A percentile compares a stretch with the other conserved stretches of the same genome.
These are phyloP conservation scores for Arbacia lixula DNA, from an alignment of 53 echinoderm and acorn worm species.

Conservation along the genomic window DNA sequence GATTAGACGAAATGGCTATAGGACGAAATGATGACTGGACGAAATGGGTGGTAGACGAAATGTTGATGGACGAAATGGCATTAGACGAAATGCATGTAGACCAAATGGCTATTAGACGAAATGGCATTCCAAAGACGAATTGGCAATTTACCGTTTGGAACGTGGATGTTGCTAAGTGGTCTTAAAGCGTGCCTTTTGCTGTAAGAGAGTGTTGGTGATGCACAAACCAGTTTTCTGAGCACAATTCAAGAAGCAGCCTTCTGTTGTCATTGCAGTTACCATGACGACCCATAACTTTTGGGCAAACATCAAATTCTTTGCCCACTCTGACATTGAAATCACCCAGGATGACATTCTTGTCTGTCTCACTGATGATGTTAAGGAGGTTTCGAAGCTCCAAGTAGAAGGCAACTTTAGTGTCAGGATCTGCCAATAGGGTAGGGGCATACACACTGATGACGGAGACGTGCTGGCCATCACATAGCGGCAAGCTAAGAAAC, in stretches of 20 bases:
- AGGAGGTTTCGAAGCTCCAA: constrained; percentile 26
- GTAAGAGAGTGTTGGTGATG: constrained; percentile 18
- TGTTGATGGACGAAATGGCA: no score
- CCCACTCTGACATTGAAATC: constrained; percentile 3
- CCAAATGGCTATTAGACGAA: no score
- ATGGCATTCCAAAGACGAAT: no score
- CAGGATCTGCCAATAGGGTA: no score
- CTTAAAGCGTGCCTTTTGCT: constrained; percentile 16
- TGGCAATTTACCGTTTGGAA: no score
- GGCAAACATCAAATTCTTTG: background rate
- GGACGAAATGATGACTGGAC: no score
- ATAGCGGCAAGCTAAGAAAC: constrained; percentile 49
- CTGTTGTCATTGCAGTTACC: background rate
- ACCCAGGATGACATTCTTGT: constrained; percentile 30
- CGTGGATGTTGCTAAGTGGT: constrained; percentile 4
- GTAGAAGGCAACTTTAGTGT: constrained; percentile 29
- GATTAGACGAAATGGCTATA: no score
- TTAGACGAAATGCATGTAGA: no score
- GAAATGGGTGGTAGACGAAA: no score
- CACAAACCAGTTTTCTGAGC: background rate
- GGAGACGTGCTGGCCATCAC: constrained; percentile 14
- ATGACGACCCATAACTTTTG: background rate
- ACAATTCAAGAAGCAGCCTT: background rate
- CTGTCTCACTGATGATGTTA: constrained; percentile 26
- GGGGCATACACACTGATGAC: constrained; percentile 38